These are phyloP conservation scores for Andrena flavipes DNA, from an alignment of 2,888 invertebrate species.

Conservation along the genomic window DNA sequence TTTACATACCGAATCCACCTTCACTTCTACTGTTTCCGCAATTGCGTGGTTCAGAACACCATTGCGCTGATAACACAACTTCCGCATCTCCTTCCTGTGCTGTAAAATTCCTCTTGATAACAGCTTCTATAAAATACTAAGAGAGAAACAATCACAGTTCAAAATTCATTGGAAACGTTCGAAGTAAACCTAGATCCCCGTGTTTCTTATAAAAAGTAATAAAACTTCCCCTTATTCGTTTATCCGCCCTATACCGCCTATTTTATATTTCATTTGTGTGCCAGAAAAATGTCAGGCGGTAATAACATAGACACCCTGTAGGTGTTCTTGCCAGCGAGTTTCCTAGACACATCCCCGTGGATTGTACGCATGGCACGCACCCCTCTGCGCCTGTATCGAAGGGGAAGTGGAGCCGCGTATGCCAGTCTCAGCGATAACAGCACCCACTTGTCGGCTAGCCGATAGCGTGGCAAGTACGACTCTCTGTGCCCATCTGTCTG, in stretches of 20 bases:
- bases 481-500: slow-evolving; percentile 14
- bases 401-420: slow-evolving; percentile 45
- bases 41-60: too few species aligned
- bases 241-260: not conserved
- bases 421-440: slow-evolving; percentile 61
- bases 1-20: too few species aligned
- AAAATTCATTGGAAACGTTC: not conserved
- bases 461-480: slow-evolving; percentile 50
- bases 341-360: slow-evolving; percentile 48
- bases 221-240: not conserved
- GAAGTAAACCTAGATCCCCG: too few species aligned
- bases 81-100: too few species aligned
- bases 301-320: not conserved
- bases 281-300: not conserved
- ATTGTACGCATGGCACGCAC: slow-evolving; percentile 55
- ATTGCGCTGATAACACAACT: too few species aligned
- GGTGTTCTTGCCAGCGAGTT: slow-evolving; percentile 3
- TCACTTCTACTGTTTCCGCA: too few species aligned
- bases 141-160: not conserved
- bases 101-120: too few species aligned
- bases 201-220: not conserved
- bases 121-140: too few species aligned
- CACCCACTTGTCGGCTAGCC: slow-evolving; percentile 68
- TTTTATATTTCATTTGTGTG: not conserved
- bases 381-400: slow-evolving; percentile 56